Evolutionary conservation across 2,888 invertebrate species (phyloP).

Genomic region (Hipparchia semele): DNA sequence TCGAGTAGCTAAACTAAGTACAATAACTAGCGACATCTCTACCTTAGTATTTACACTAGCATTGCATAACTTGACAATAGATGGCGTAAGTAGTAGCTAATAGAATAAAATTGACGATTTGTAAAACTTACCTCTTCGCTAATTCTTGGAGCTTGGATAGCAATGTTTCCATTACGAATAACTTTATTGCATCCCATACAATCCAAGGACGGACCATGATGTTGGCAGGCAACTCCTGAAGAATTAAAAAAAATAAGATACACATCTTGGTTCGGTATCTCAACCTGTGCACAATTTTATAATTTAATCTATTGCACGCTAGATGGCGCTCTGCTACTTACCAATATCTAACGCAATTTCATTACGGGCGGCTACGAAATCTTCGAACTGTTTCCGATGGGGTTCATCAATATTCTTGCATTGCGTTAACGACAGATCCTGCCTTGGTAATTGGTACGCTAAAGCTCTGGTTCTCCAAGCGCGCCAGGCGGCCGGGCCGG

Average conservation of each 20-base stretch:
- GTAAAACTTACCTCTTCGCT: slow-evolving; percentile 81
- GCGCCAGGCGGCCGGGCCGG: slow-evolving; percentile 71
- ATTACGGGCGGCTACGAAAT: slow-evolving; percentile 96
- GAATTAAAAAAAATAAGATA: slow-evolving; percentile 32
- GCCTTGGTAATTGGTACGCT: slow-evolving; percentile 95
- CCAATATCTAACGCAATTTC: slow-evolving; percentile 98
- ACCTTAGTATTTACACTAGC: too few relatives aligned
- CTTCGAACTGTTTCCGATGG: slow-evolving; percentile 92
- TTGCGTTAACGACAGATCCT: slow-evolving; percentile 95
- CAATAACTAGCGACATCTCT: not conserved
- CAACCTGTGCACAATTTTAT: not conserved
- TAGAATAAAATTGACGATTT: not conserved
- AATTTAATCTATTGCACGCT: slow-evolving; percentile 29
- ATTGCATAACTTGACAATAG: not conserved
- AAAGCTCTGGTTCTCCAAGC: slow-evolving; percentile 82
- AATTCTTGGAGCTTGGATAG: slow-evolving; percentile 92
- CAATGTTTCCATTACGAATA: slow-evolving; percentile 91
- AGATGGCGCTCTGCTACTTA: slow-evolving; percentile 51
- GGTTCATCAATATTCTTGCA: slow-evolving; percentile 93
- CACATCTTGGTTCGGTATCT: slow-evolving; percentile 2
- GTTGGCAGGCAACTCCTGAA: slow-evolving; percentile 85
- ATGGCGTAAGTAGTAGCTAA: not conserved
- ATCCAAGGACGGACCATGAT: slow-evolving; percentile 82
- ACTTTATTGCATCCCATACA: slow-evolving; percentile 93
- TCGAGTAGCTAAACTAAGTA: not conserved